Percentiles rank a stretch among this genome's conserved stretches.
These are phyloP conservation scores for Rhagologus leucostigma DNA, from an alignment of 2,113 vertebrate species.

Conservation along the genomic window DNA sequence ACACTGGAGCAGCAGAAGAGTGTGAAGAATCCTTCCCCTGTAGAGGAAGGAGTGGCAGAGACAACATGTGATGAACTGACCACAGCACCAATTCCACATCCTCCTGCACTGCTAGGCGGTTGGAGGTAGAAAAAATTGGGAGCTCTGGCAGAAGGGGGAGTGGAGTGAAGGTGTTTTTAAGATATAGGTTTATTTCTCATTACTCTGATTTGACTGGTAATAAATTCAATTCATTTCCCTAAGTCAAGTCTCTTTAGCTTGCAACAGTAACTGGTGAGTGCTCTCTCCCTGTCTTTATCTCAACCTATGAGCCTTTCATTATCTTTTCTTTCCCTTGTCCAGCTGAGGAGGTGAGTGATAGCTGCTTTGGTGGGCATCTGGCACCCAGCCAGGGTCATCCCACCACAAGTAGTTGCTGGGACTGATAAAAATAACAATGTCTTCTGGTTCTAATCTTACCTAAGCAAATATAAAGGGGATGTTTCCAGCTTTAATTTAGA, in stretches of 20 bases:
- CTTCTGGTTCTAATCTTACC: background rate
- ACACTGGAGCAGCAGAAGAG: background rate
- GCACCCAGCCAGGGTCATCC: background rate
- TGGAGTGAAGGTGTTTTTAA: background rate
- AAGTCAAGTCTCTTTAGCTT: background rate
- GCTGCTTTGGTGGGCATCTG: background rate
- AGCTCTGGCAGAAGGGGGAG: background rate
- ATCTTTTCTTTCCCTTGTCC: background rate
- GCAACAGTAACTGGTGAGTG: background rate
- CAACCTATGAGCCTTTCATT: background rate
- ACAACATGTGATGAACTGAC: background rate
- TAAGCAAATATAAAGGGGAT: background rate
- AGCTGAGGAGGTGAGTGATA: background rate
- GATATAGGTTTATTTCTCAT: background rate
- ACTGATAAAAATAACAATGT: background rate
- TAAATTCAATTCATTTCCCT: background rate
- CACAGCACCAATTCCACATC: background rate
- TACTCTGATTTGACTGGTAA: background rate
- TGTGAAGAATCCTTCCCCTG: background rate
- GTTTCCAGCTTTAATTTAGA: background rate
- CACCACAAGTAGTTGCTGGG: background rate
- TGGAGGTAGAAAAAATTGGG: background rate
- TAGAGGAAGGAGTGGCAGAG: background rate
- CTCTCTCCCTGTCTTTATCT: background rate
- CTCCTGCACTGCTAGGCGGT: too few relatives aligned